Base-by-base conservation (phyloP, 2,113 vertebrate genomes). In the Scalopus aquaticus region DNA sequence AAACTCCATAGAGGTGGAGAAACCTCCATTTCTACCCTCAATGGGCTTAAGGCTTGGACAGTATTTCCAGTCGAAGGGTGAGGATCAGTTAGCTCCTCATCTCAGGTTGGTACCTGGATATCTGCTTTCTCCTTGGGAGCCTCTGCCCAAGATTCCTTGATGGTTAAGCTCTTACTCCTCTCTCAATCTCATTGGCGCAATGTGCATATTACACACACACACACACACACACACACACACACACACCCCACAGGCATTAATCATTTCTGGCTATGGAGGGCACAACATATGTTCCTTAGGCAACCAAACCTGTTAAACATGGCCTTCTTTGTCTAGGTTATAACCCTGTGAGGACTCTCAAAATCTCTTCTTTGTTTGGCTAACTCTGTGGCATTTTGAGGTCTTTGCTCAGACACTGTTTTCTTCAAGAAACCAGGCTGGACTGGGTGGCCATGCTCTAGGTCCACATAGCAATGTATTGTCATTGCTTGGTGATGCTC, bases 91-190 rank as follows among this genome's bases (percentile, higher is more conserved):
- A 92, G 13, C 24, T 82, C 17, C 44, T 93, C 39, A 91, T 16
- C 49, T 93, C 35, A 78, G 32, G 10, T 73, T 42, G 35, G 30
- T 67, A 42, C 64, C 49, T 94, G 22, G 69, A 30, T 65, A 76
- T 82, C 49, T 74, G 30, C 19, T 90, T 86, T 93, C 64, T 78
- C 62, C n/a, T 4, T 78, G 89, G 82, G 24, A 89, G 49, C 9
- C 39, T 92, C 67, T 93, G 26, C 22, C 35, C 42, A 76, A 82
- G 54, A 87, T 90, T 42, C 70, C 58, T 96, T 49, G 46, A 89
- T 88, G 19, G 32, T 60, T 77, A 82, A 90, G n/a, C 35, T 81
- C 62, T 95, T 60, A 90, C 70, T 22, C 10, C 1, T 86, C 69
- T 39, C 42, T 87, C 42, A 92, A 74, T 72, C 78, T 90, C 73